Evolutionary conservation across 1,140 invertebrate genomes (phyloP).

Genomic region (Zaprionus davidi): DNA sequence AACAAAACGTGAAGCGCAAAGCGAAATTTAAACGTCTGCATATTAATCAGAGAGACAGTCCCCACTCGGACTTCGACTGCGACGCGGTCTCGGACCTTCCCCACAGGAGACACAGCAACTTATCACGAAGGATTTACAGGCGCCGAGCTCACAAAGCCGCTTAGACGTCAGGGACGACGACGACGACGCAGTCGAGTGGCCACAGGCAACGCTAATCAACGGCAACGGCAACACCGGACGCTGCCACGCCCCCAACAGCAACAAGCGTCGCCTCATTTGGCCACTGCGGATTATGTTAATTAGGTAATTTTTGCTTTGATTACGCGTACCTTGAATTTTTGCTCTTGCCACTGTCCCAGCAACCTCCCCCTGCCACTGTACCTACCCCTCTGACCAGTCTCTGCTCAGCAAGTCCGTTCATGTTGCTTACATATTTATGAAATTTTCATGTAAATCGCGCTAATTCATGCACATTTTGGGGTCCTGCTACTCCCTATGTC

Average conservation of each 20-base stretch:
- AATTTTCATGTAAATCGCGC: conserved; percentile 77
- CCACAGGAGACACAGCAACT: conserved; percentile 68
- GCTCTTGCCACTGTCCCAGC: conserved; percentile 16
- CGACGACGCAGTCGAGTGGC: conserved; percentile 12
- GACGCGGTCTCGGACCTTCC: conserved; percentile 22
- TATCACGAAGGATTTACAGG: conserved; percentile 72
- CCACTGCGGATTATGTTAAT: conserved; percentile 83
- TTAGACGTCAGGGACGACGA: conserved; percentile 43
- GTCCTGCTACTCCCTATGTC: conserved; percentile 28
- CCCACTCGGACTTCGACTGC: conserved; percentile 8
- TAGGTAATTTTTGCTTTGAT: conserved; percentile 84
- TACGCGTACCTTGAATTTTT: conserved; percentile 73
- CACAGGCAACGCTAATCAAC: conserved; percentile 69
- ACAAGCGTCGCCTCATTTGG: conserved; percentile 71
- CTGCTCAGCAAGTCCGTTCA: conserved; percentile 27
- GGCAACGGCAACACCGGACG: conserved; percentile 23
- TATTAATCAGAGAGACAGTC: conserved; percentile 66
- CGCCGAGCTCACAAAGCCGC: conserved; percentile 36
- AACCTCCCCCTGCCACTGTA: background rate
- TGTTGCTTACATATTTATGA: conserved; percentile 77
- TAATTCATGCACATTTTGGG: conserved; percentile 74
- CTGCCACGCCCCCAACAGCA: conserved; percentile 18
- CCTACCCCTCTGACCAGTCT: background rate
- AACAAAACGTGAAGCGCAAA: conserved; percentile 37
- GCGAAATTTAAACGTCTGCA: conserved; percentile 79